A percentile compares a stretch with the other conserved stretches of the same genome.
Conservation (phyloP, 1,140 invertebrate species). For the Contarinia nasturtii region DNA sequence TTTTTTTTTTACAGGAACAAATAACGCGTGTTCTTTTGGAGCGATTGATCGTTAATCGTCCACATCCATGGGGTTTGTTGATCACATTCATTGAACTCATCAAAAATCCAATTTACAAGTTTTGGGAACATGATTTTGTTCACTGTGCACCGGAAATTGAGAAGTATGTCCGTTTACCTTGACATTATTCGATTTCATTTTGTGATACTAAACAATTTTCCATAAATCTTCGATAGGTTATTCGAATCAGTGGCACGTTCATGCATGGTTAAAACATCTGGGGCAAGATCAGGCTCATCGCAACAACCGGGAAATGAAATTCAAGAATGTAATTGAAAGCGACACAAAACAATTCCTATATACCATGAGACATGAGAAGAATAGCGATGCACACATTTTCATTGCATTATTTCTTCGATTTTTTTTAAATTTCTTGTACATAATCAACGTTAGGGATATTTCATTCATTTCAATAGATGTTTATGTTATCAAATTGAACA, state of each 20-base stretch:
- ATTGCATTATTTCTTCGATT: no score
- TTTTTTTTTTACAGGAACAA: constrained; percentile 32
- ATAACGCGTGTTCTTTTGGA: constrained; percentile 88
- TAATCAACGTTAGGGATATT: no score
- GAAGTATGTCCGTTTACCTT: no score
- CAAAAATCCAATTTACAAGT: constrained; percentile 97
- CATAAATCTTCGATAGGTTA: constrained; percentile 35
- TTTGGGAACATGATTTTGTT: constrained; percentile 98
- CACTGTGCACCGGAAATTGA: constrained; percentile 97
- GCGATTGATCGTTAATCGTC: constrained; percentile 90
- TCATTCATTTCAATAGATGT: no score
- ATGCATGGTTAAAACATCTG: constrained; percentile 54
- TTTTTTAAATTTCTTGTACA: no score
- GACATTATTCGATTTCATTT: constrained; percentile 2
- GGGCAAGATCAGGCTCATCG: no score
- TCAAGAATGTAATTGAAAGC: constrained; percentile 9
- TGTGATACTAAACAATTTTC: no score
- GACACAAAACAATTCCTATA: no score
- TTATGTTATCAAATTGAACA: no score
- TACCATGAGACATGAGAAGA: no score
- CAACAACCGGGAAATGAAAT: constrained; percentile 16
- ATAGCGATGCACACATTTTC: no score
- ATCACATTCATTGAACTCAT: constrained; percentile 99
- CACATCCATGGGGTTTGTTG: constrained; percentile 96
- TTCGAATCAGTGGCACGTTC: constrained; percentile 88